These are phyloP conservation scores for Sussaba pulchella DNA, from an alignment of 2,888 invertebrate species.

Conservation along the genomic window DNA sequence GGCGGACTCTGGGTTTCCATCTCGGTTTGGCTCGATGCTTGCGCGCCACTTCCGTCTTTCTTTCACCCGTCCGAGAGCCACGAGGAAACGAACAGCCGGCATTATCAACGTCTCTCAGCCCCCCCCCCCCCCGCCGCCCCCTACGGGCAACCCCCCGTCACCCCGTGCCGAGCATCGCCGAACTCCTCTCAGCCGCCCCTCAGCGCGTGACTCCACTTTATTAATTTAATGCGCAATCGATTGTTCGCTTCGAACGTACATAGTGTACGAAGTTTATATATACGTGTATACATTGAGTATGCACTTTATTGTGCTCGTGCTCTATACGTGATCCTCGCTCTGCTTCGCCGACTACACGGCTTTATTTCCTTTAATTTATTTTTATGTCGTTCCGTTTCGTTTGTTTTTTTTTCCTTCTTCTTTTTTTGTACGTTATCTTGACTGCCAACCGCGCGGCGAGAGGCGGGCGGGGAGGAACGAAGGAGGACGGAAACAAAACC, in stretches of 20 bases:
- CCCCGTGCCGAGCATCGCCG: too few relatives aligned
- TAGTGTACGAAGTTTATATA: slow-evolving; percentile 14
- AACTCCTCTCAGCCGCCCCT: slow-evolving; percentile 10
- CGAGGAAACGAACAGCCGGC: slow-evolving; percentile 13
- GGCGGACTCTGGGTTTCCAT: slow-evolving; percentile 3
- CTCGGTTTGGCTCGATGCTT: not conserved
- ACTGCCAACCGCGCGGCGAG: not conserved
- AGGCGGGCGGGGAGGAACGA: not conserved
- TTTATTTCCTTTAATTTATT: slow-evolving; percentile 10
- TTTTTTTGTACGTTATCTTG: slow-evolving; percentile 4
- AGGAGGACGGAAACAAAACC: not conserved
- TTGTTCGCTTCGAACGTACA: slow-evolving; percentile 40
- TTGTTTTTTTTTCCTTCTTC: not conserved
- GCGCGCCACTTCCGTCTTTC: slow-evolving; percentile 6
- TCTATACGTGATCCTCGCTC: not conserved
- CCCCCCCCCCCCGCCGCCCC: slow-evolving; percentile 3
- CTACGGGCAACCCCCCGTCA: not conserved
- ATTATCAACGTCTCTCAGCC: slow-evolving; percentile 47
- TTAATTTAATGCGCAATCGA: slow-evolving; percentile 66
- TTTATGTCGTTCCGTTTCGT: slow-evolving; percentile 29
- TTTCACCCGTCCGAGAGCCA: slow-evolving; percentile 4
- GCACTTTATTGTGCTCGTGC: slow-evolving; percentile 24
- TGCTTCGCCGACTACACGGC: not conserved
- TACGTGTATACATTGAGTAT: slow-evolving; percentile 27
- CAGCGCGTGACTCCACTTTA: slow-evolving; percentile 53